A percentile compares a stretch with the other conserved stretches of the same genome.
Evolutionary conservation across 2,888 invertebrate genomes (phyloP).

Genomic region (Hymenopus coronatus): DNA sequence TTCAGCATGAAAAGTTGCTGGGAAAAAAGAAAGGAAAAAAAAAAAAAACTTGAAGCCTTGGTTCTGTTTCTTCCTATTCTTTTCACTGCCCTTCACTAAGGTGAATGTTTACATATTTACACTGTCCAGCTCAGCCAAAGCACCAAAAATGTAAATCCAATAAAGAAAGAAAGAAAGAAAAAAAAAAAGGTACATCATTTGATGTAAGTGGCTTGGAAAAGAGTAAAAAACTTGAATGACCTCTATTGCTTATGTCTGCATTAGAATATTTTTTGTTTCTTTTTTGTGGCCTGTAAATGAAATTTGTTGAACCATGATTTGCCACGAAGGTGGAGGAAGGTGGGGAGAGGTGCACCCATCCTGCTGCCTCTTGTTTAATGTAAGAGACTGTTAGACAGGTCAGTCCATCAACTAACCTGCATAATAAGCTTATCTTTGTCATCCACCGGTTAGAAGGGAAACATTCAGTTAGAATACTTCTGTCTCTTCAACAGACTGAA

Average conservation of each 20-base stretch:
- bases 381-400: slow-evolving; percentile 6
- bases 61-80: not conserved
- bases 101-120: not conserved
- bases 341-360: not conserved
- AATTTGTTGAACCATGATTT: not conserved
- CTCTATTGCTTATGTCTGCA: not conserved
- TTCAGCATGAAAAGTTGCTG: not conserved
- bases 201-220: not conserved
- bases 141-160: not conserved
- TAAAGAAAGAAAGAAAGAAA: too few relatives aligned
- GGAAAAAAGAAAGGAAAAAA: too few relatives aligned
- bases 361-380: slow-evolving; percentile 17
- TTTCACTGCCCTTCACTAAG: not conserved
- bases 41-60: not conserved
- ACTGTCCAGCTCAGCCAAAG: not conserved
- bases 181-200: not conserved
- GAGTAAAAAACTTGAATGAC: not conserved
- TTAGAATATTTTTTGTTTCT: not conserved
- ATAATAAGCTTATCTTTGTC: slow-evolving; percentile 3
- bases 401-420: not conserved
- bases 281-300: not conserved
- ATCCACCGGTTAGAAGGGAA: not conserved
- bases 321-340: not conserved
- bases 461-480: not conserved
- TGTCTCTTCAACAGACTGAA: not conserved